These are phyloP conservation scores for Formicarius rufipectus DNA, from an alignment of 2,113 vertebrate species.

Conservation along the genomic window DNA sequence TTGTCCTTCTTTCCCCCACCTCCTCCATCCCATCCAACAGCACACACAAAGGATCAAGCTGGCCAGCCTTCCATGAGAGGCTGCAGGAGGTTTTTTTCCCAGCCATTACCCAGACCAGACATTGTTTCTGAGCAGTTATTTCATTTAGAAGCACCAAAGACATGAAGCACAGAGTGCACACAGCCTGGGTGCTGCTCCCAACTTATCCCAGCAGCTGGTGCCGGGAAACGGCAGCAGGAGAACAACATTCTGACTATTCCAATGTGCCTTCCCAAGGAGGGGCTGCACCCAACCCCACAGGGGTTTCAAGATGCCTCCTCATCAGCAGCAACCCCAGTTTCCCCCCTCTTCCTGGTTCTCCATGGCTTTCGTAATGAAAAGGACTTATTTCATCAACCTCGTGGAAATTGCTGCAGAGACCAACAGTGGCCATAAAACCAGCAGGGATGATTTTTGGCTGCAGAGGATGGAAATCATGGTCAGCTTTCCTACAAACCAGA, in stretches of 20 bases:
- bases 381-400: background rate
- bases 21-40: fast-evolving
- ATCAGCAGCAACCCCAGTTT: fast-evolving
- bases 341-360: background rate
- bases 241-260: background rate
- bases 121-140: background rate
- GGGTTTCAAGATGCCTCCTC: fast-evolving
- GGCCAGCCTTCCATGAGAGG: too few relatives aligned
- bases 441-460: background rate
- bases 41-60: background rate
- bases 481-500: background rate
- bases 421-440: background rate
- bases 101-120: background rate
- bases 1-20: background rate
- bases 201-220: background rate
- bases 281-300: background rate
- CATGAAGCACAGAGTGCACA: fast-evolving
- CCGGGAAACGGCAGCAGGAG: background rate
- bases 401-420: background rate
- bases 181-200: background rate
- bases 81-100: background rate
- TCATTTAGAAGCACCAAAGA: background rate
- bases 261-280: fast-evolving
- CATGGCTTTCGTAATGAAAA: background rate
- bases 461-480: fast-evolving